Evolutionary conservation across 2,797 vertebrate species (phyloP), one percentile per base, ranked within the genome.

Genomic region (Gymnodraco acuticeps): DNA sequence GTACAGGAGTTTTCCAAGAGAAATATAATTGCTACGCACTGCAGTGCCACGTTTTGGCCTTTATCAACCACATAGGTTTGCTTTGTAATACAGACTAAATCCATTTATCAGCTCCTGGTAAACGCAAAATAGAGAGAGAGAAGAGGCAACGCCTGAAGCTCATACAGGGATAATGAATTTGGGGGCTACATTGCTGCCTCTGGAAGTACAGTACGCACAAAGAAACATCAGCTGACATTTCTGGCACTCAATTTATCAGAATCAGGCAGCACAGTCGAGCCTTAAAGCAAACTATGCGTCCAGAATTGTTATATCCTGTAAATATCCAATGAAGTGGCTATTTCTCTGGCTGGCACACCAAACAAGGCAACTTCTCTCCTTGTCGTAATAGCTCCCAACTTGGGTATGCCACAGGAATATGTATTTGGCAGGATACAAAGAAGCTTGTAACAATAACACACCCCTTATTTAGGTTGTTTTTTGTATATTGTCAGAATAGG

Each of bases 101-200:
- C 67, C 60, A 68, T 41, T 69, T 68, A 52, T 71, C 46, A 61
- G 54, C 41, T 55, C 48, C 51, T 47, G 14, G 47, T 60, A 67
- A 76, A 70, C 38, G 69, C 51, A 54, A 63, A 15, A 61, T 6
- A 46, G 11, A 77, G 62, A 47, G 51, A 47, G 51, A 64, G 14
- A 43, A 27, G 74, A 67, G 53, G 58, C 19, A 4, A 60, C 31
- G 52, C 65, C 59, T 48, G 50, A 46, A 70, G 69, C 68, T 77
- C 51, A 80, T 78, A 61, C 42, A 10, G 31, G 59, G 65, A 19
- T 73, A 83, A 83, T 81, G 38, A 83, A 77, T 85, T 73, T 77
- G 54, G 64, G 54, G 59, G 53, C 0, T 72, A 70, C 56, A n/a
- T 5, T 70, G 73, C 45, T 58, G 67, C 70, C 55, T 56, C 54